phyloP scores from a whole-genome alignment of 2,888 invertebrate genomes.

The Tetanocera ferruginea region DNA sequence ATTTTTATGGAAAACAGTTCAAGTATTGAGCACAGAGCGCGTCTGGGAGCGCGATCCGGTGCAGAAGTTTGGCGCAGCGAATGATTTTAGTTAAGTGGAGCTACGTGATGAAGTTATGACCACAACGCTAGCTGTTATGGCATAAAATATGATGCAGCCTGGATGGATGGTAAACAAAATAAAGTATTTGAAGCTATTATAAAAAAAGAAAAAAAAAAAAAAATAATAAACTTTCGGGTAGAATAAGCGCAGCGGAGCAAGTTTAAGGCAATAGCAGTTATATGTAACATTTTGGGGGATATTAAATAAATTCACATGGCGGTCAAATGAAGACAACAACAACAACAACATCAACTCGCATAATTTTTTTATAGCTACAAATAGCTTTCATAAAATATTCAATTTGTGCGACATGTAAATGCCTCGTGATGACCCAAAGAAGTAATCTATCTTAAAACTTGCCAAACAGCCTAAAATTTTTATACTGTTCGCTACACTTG shows the following conservation, averaged over 20 bases:
- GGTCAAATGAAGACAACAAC: too few relatives aligned
- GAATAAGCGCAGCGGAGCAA: background rate
- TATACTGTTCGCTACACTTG: background rate
- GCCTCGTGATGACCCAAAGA: conserved; percentile 27
- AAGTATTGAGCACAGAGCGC: conserved; percentile 13
- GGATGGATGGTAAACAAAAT: background rate
- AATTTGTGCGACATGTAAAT: too few relatives aligned
- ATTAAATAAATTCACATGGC: too few relatives aligned
- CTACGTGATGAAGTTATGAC: conserved; percentile 36
- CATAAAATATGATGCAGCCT: conserved; percentile 10
- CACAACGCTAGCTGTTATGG: background rate
- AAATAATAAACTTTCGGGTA: background rate
- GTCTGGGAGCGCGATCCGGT: background rate
- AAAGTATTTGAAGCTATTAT: background rate
- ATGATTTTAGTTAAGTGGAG: conserved; percentile 37
- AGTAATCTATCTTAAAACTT: background rate
- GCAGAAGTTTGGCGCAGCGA: background rate
- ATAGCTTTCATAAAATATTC: too few relatives aligned
- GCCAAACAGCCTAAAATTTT: background rate
- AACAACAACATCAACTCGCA: too few relatives aligned
- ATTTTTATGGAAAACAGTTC: conserved; percentile 38
- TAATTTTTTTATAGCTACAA: too few relatives aligned
- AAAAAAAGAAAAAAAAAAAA: background rate
- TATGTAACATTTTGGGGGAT: background rate
- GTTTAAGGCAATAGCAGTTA: background rate